Evolutionary conservation across 2,113 vertebrate species (phyloP), one percentile per base, ranked within the genome.

Genomic region (Eulemur macaco): DNA sequence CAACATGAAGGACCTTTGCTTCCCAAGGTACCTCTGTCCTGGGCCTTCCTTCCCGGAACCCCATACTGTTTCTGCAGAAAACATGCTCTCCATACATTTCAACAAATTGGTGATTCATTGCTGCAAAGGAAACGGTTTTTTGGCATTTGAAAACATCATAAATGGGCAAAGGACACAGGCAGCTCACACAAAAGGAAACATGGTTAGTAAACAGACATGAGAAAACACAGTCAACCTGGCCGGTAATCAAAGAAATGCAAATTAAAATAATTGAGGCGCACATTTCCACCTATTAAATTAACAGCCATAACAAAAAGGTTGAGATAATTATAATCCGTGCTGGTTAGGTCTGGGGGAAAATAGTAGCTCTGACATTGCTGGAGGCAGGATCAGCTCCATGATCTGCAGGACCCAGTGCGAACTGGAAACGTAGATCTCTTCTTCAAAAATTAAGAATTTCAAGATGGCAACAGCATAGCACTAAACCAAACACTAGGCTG

Each of bases 121-220:
- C 63, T 58, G 69, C 58, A 74, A 52, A 69, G 37, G 56, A 87
- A 85, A 85, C 39, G 6, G n/a, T 52, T 3, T 68, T 73, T 58
- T 27, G 63, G 87, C 83, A 12, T 85, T 89, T 50, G 73, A 85
- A 95, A 91, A 76, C 78, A 76, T 87, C 88, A 42, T 89, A 94
- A 76, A 77, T 34, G 66, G 66, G 74, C 73, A 68, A 82, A 96
- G 84, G 95, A 92, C 37, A 50, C n/a, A 86, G 58, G 93, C 71
- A 25, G 69, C 87, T 76, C 77, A 84, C 66, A 80, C 64, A 68
- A 68, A 86, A 86, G 87, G 86, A 95, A 96, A 78, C 47, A 15
- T 8, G 56, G 74, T 56, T 47, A 89, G 86, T 83, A 78, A 91
- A 80, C 94, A 91, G 93, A 58, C 15, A 1, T 20, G 31, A 89